A percentile compares a stretch with the other conserved stretches of the same genome.
Evolutionary conservation across 2,797 vertebrate species (phyloP).

Genomic region (Podarcis siculus): DNA sequence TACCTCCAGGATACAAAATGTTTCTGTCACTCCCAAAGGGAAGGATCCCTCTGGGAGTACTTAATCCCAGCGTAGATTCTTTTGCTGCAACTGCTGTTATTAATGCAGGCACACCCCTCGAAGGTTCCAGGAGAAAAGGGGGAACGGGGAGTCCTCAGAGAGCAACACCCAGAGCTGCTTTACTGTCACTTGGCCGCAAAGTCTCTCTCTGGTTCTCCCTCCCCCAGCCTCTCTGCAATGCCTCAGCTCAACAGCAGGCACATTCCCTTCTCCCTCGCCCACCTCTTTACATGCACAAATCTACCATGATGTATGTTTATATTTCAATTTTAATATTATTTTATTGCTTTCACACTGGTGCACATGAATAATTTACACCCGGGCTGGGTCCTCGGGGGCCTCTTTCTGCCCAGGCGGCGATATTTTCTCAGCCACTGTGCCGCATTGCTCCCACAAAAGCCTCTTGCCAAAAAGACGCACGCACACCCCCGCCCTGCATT

Average conservation of each 20-base stretch:
- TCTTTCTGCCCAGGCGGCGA: neutral
- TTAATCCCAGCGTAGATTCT: neutral
- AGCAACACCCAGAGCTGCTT: neutral
- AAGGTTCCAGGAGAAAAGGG: neutral
- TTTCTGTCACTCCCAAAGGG: neutral
- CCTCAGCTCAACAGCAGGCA: neutral
- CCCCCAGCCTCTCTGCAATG: neutral
- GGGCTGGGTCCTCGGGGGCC: constrained; percentile 44
- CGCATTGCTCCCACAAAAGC: neutral
- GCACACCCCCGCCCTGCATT: neutral
- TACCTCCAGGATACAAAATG: neutral
- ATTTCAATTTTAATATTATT: constrained; percentile 67
- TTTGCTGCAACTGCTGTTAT: no score
- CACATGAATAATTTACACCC: constrained; percentile 63
- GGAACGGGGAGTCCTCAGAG: rapidly evolving
- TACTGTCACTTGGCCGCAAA: neutral
- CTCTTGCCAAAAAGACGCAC: neutral
- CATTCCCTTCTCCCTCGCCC: constrained; percentile 4
- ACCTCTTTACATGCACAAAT: constrained; percentile 19
- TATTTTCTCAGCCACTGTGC: constrained; percentile 44
- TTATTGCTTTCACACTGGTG: constrained; percentile 57
- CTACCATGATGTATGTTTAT: constrained; percentile 50
- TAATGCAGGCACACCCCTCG: neutral
- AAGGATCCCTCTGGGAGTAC: neutral
- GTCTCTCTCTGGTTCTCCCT: neutral